These are phyloP conservation scores for Siphamia tubifer DNA, from an alignment of 2,113 vertebrate genomes.

Conservation along the genomic window DNA sequence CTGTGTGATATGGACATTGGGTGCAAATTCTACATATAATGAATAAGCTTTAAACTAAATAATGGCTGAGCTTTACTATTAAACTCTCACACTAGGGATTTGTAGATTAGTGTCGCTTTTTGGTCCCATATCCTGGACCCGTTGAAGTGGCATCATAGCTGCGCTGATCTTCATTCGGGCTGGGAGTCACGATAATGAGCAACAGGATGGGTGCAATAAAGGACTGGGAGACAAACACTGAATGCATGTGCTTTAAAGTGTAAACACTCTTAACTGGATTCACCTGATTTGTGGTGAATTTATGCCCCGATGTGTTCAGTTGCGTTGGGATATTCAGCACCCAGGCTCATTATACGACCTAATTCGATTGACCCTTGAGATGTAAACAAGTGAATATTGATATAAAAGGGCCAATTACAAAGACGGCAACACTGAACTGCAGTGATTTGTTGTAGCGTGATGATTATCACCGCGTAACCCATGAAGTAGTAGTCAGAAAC, in stretches of 20 bases:
- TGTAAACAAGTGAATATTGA: slow-evolving; percentile 46
- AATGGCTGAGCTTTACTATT: slow-evolving; percentile 75
- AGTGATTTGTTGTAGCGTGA: slow-evolving; percentile 23
- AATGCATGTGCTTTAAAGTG: slow-evolving; percentile 56
- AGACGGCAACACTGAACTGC: slow-evolving; percentile 1
- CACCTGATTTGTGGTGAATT: slow-evolving; percentile 74
- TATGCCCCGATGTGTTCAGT: slow-evolving; percentile 57
- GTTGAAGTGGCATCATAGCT: slow-evolving; percentile 37
- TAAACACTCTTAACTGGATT: slow-evolving; percentile 68
- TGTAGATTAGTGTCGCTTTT: slow-evolving; percentile 65
- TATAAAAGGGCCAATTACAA: slow-evolving; percentile 50
- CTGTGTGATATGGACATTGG: slow-evolving; percentile 61
- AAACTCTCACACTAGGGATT: slow-evolving; percentile 60
- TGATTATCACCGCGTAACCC: slow-evolving; percentile 14
- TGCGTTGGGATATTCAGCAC: slow-evolving; percentile 39
- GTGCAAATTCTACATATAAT: slow-evolving; percentile 43
- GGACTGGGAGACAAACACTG: slow-evolving; percentile 34
- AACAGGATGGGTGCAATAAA: slow-evolving; percentile 44
- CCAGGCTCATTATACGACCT: slow-evolving; percentile 57
- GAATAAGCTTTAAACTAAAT: slow-evolving; percentile 65
- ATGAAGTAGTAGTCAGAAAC: slow-evolving; percentile 16
- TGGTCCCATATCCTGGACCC: slow-evolving; percentile 46
- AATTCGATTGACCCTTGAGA: slow-evolving; percentile 65
- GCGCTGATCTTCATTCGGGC: slow-evolving; percentile 32
- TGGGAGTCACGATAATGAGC: slow-evolving; percentile 58